phyloP scores from a whole-genome alignment of 2,797 vertebrate genomes.

The Sylvilagus floridanus region DNA sequence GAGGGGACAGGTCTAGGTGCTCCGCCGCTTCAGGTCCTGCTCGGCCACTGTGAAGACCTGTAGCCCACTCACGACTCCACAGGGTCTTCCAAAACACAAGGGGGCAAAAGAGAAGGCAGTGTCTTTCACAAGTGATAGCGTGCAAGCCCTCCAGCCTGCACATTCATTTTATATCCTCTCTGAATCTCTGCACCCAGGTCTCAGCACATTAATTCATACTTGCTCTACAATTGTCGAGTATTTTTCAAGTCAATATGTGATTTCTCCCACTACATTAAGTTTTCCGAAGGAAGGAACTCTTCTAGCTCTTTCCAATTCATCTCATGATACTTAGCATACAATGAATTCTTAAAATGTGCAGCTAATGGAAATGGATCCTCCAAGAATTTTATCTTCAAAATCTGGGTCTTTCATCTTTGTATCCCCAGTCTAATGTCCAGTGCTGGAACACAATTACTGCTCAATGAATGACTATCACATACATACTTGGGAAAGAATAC shows the following conservation, averaged over 20 bases:
- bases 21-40: background rate
- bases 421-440: background rate
- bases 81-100: conserved; percentile 29
- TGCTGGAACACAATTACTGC: background rate
- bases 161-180: conserved; percentile 64
- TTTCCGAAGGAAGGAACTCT: conserved; percentile 72
- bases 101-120: background rate
- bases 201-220: conserved; percentile 77
- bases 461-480: background rate
- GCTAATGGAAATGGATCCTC: conserved; percentile 61
- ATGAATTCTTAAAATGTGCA: conserved; percentile 63
- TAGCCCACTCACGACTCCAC: background rate
- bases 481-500: conserved; percentile 11
- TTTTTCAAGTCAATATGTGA: conserved; percentile 79
- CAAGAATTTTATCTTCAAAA: conserved; percentile 62
- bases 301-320: conserved; percentile 71
- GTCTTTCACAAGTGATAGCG: conserved; percentile 40
- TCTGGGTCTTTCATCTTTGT: conserved; percentile 37
- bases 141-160: background rate
- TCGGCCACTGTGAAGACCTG: background rate
- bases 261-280: conserved; percentile 76
- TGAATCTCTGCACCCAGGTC: conserved; percentile 68
- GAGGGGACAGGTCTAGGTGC: background rate
- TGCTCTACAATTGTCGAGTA: conserved; percentile 65
- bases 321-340: conserved; percentile 65